phyloP scores from a whole-genome alignment of 1,140 invertebrate genomes.

The Drosophila ananassae region DNA sequence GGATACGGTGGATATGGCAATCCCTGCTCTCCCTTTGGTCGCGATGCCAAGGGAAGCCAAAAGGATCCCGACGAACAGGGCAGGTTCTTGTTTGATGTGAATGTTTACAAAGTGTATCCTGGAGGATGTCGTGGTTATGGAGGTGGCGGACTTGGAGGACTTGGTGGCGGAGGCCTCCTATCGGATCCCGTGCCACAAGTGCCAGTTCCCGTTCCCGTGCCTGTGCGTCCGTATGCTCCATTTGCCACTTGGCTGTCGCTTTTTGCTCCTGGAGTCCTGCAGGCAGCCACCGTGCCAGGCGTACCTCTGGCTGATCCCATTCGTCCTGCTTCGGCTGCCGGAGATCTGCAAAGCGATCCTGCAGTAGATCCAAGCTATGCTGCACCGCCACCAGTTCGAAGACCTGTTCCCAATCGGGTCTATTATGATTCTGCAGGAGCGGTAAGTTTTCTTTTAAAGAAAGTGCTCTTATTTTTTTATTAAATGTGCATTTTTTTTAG shows the following conservation, averaged over 20 bases:
- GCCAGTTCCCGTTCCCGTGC: slow-evolving; percentile 50
- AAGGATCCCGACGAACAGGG: slow-evolving; percentile 71
- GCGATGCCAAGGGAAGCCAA: slow-evolving; percentile 51
- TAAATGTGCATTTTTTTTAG: slow-evolving; percentile 21
- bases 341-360: slow-evolving; percentile 69
- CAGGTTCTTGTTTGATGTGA: slow-evolving; percentile 75
- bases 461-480: no score
- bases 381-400: slow-evolving; percentile 49
- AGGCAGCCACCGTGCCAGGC: slow-evolving; percentile 58
- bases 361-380: slow-evolving; percentile 73
- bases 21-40: slow-evolving; percentile 68
- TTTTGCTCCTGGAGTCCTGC: slow-evolving; percentile 74
- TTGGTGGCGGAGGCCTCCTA: slow-evolving; percentile 58
- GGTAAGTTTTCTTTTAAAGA: slow-evolving; percentile 45
- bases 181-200: slow-evolving; percentile 62
- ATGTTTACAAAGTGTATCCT: slow-evolving; percentile 73
- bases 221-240: slow-evolving; percentile 66
- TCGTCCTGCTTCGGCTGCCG: slow-evolving; percentile 35
- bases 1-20: slow-evolving; percentile 42
- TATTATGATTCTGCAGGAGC: slow-evolving; percentile 78
- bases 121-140: slow-evolving; percentile 60
- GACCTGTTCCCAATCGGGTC: slow-evolving; percentile 74
- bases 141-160: slow-evolving; percentile 39
- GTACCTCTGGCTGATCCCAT: slow-evolving; percentile 30
- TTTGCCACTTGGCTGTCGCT: slow-evolving; percentile 71